phyloP scores from a whole-genome alignment of 2,888 invertebrate genomes.

The Aspidapion aeneum region DNA sequence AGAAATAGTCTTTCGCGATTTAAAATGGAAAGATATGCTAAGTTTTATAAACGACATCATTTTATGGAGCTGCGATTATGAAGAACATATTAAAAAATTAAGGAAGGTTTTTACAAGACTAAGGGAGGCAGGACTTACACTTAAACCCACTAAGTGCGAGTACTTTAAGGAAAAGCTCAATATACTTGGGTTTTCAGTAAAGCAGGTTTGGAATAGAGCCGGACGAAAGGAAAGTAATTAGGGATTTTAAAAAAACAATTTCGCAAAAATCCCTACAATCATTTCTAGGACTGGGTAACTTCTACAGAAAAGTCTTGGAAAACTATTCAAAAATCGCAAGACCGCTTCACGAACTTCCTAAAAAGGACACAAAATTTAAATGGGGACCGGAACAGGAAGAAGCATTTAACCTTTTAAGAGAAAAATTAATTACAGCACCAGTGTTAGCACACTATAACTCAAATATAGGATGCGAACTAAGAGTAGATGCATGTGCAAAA shows the following conservation, averaged over 20 bases:
- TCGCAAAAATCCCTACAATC: neutral
- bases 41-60: neutral
- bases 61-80: neutral
- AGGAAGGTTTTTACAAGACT: neutral
- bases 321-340: neutral
- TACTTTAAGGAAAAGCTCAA: neutral
- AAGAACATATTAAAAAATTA: neutral
- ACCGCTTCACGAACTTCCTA: neutral
- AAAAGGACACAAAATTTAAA: neutral
- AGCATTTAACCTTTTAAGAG: too few species aligned
- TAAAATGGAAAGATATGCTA: slow-evolving; percentile 3
- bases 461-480: too few species aligned
- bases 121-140: too few species aligned
- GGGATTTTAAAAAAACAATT: neutral
- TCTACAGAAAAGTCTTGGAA: neutral
- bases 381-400: neutral
- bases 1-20: neutral
- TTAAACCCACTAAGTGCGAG: neutral
- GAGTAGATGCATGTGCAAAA: neutral
- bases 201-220: neutral
- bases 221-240: neutral
- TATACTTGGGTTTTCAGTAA: neutral
- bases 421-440: too few species aligned
- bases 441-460: neutral
- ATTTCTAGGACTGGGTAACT: neutral